Base-by-base conservation (phyloP, 92 coral and sea anemone species). In the Porites cylindrica region DNA sequence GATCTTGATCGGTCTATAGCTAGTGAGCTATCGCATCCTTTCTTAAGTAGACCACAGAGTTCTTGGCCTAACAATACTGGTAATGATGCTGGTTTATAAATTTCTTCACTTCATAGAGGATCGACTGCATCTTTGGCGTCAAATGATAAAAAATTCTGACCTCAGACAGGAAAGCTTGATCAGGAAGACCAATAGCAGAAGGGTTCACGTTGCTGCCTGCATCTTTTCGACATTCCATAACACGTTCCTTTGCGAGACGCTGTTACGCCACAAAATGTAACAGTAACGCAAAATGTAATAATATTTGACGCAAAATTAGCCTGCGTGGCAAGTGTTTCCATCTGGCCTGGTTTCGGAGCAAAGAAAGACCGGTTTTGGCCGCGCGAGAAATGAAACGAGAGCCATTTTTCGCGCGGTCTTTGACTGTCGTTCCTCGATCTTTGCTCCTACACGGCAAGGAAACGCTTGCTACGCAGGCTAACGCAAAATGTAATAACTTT, bases 1-100 rank as follows among this genome's bases (percentile, higher is more conserved):
- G 23, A 74, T 74, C 78, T 50, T 47, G 9, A 74, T 17, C 5
- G 63, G 61, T 43, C 78, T 43, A 13, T 21, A 21, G 23, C 23
- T 21, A 21, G 23, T 21, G 23, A 21, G 78, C 14, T 16, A 23
- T 67, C 7, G 52, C 60, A 19, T 23, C 26, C 65, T 59, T 26
- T 26, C 88, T 56, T 13, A 85, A 61, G 21, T 75, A 64, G 14
- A 85, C 62, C 10, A 61, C 24, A 47, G 61, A 29, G 76, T 85
- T 85, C 75, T 85, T 77, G 38, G 75, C 83, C 88, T 81, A 84
- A 47, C 88, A 84, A 24, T 58, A 65, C 65, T 66, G 54, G 76
- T 7, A 84, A 50, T 62, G 77, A 50, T 74, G 10, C 58, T 84
- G 29, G 61, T 29, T 74, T 43, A 75, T 77, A 51, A 84, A 84